Evolutionary conservation across 2,113 vertebrate species (phyloP).

Genomic region (Propithecus coquereli): DNA sequence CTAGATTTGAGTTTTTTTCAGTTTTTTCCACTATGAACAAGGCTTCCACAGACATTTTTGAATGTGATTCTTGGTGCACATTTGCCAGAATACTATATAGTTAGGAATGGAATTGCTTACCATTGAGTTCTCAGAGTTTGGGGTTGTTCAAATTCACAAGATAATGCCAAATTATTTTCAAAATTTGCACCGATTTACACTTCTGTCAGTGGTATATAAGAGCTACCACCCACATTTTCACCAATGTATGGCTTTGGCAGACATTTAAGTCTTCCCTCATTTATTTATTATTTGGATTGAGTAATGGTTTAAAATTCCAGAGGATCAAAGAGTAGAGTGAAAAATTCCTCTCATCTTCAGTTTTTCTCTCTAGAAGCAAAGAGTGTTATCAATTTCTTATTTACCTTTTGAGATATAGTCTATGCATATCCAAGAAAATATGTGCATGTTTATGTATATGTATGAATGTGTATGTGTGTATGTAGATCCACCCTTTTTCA

Average conservation of each 20-base stretch:
- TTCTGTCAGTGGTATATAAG: neutral
- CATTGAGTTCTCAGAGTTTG: neutral
- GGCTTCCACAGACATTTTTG: neutral
- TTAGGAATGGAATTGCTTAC: neutral
- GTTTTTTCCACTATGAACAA: neutral
- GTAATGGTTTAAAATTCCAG: neutral
- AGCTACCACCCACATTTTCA: neutral
- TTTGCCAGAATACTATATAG: neutral
- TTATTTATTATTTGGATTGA: slow-evolving; percentile 13
- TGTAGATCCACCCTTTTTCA: neutral
- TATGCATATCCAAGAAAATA: neutral
- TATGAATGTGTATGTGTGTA: too few relatives aligned
- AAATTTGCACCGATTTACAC: neutral
- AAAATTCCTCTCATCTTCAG: neutral
- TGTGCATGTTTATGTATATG: neutral
- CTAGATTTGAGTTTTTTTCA: neutral
- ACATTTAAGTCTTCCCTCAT: neutral
- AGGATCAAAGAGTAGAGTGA: neutral
- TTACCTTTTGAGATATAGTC: neutral
- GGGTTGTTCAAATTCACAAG: neutral
- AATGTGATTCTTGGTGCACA: neutral
- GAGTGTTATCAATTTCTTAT: neutral
- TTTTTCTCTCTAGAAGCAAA: neutral
- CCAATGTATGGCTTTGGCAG: neutral
- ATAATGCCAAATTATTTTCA: neutral